phyloP scores from a whole-genome alignment of 2,797 vertebrate genomes.

The Diglossa cyanea region DNA sequence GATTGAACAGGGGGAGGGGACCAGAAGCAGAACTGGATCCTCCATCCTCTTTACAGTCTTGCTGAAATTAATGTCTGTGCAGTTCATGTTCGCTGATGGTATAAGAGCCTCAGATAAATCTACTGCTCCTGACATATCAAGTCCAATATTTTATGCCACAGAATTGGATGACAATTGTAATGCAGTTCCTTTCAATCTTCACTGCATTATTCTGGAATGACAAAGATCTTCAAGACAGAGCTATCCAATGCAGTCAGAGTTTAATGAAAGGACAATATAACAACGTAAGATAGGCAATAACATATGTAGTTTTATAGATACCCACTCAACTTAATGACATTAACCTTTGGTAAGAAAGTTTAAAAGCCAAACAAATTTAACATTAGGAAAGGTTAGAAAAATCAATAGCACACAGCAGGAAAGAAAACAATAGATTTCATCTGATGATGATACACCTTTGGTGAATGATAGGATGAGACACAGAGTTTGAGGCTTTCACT shows the following conservation, averaged over 20 bases:
- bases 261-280: not conserved
- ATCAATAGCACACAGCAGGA: slow-evolving; percentile 52
- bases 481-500: not conserved
- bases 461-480: not conserved
- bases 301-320: not conserved
- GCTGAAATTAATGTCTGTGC: not conserved
- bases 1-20: not conserved
- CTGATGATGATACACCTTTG: not conserved
- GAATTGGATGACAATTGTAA: not conserved
- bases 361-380: slow-evolving; percentile 55
- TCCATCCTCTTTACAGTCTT: not conserved
- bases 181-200: not conserved
- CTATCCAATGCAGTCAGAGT: not conserved
- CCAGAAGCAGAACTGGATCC: not conserved
- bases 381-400: slow-evolving; percentile 64
- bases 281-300: not conserved
- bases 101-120: not conserved
- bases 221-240: not conserved
- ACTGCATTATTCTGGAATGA: not conserved
- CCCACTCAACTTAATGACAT: slow-evolving; percentile 22
- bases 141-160: not conserved
- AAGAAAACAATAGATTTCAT: slow-evolving; percentile 37
- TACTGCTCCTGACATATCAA: not conserved
- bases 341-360: slow-evolving; percentile 55
- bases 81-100: not conserved